These are phyloP conservation scores for Actinia equina DNA, from an alignment of 64 coral and sea anemone species.

Conservation along the genomic window DNA sequence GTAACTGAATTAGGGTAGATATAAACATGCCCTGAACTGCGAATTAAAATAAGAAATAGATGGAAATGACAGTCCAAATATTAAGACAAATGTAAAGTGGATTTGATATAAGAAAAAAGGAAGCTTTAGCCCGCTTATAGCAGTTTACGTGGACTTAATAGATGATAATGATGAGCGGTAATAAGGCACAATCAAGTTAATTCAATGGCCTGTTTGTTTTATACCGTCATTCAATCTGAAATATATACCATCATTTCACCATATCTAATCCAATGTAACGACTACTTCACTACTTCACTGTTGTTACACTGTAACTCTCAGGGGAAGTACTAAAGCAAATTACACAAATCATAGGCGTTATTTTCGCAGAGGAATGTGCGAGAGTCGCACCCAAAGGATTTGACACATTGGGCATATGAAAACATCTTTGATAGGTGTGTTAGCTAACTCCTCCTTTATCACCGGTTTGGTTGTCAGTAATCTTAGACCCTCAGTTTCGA, in stretches of 20 bases:
- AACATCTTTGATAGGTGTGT: slow-evolving; percentile 25
- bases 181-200: background rate
- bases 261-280: background rate
- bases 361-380: slow-evolving; percentile 6
- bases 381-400: slow-evolving; percentile 15
- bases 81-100: background rate
- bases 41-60: background rate
- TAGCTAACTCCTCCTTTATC: slow-evolving; percentile 14
- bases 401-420: slow-evolving; percentile 26
- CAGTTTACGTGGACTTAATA: background rate
- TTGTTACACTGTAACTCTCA: no score
- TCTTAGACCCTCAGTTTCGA: background rate
- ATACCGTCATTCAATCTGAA: background rate
- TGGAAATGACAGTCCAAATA: background rate
- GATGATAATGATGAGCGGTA: background rate
- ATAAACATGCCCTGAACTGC: background rate
- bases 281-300: no score
- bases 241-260: background rate
- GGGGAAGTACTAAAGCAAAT: background rate
- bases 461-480: slow-evolving; percentile 11
- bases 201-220: background rate
- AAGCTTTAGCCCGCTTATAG: background rate
- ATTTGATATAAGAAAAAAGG: background rate
- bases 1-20: background rate
- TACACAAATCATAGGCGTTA: background rate